These are phyloP conservation scores for Hycleus phaleratus DNA, from an alignment of 1,140 invertebrate species.

Conservation along the genomic window DNA sequence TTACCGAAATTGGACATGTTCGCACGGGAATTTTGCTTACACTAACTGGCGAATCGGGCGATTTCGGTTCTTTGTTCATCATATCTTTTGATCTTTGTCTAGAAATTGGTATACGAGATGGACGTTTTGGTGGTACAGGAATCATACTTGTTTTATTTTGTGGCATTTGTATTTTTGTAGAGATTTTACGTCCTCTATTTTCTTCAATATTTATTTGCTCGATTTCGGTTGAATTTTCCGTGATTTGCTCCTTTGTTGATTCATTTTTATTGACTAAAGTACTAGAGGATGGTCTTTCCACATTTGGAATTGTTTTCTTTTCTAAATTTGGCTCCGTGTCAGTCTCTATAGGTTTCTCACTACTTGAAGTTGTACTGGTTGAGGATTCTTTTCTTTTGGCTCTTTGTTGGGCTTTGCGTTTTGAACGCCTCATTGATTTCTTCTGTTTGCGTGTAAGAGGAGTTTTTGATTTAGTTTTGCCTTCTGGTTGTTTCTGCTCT, in stretches of 20 bases:
- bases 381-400: constrained; percentile 7
- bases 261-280: too few relatives aligned
- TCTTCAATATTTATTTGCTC: background rate
- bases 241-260: background rate
- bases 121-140: constrained; percentile 17
- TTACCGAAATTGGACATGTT: constrained; percentile 1
- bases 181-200: constrained; percentile 17
- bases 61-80: constrained; percentile 22
- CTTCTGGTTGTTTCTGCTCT: background rate
- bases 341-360: constrained; percentile 13
- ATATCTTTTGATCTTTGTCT: constrained; percentile 26
- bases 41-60: constrained; percentile 11
- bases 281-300: too few relatives aligned
- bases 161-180: constrained; percentile 33
- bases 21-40: constrained; percentile 30
- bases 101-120: constrained; percentile 36
- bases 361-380: constrained; percentile 25
- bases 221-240: background rate
- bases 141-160: constrained; percentile 31
- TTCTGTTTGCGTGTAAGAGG: constrained; percentile 12
- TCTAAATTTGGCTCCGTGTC: background rate
- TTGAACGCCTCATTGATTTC: constrained; percentile 17
- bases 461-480: background rate
- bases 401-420: constrained; percentile 3
- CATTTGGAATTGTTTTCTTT: background rate